Base-by-base conservation (phyloP, 2,797 vertebrate genomes). In the Glossophaga mutica region DNA sequence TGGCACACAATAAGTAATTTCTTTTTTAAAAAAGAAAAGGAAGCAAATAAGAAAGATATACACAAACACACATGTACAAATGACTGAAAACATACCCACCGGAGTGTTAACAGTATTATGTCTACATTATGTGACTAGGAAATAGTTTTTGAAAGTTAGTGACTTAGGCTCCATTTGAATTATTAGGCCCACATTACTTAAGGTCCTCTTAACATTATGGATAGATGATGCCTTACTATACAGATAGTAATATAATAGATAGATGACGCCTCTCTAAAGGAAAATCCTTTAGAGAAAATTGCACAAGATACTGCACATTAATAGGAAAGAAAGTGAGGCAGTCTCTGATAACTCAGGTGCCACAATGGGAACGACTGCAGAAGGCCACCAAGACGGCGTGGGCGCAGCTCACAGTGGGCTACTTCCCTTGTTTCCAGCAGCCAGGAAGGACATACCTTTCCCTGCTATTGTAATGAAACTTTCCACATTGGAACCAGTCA, bases 141-240 rank as follows among this genome's bases (percentile, higher is more conserved):
- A 91, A 24, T 67, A 62, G 14, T 59, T 96, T 76, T 90, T 76
- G 12, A 83, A 95, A 95, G 81, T 81, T 44, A 93, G 50, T 78
- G 84, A 78, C 14, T 91, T 87, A 70, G 37, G 48, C 15, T 68
- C 89, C 39, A 78, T 78, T 93, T 70, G 55, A 32, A 55, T 96
- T 57, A 82, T 34, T 73, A 87, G 9, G 50, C 8, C 29, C 32
- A n/a, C 6, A 87, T 82, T 95, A 95, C 21, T 68, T 82, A 90
- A 91, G 37, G 29, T 90, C 85, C 0, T 48, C 42, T 85, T 74
- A 83, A 85, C 21, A 87, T 32, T 44, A 79, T 0, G 79, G 79
- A 37, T 94, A 81, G 62, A 48, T 65, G 77, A 83, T 0, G 42
- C 16, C 24, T 48, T 71, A 18, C 15, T 55, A 37, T n/a, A n/a